Percentiles rank a stretch among this genome's conserved stretches.
phyloP scores from a whole-genome alignment of 2,113 vertebrate species.

The Cnemophilus loriae region DNA sequence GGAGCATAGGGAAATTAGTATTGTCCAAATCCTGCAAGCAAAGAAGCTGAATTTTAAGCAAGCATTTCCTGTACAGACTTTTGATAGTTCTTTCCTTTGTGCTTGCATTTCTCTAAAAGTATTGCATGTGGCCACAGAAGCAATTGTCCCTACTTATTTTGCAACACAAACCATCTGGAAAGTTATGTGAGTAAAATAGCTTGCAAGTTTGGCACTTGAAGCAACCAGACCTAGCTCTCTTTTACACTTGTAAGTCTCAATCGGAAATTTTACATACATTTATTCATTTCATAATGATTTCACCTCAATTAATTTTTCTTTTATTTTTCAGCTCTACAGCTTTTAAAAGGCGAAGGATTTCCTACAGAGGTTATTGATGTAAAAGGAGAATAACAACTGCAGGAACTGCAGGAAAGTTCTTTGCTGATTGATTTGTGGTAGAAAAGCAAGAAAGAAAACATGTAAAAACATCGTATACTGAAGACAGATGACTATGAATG shows the following conservation, averaged over 20 bases:
- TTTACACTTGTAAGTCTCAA: neutral
- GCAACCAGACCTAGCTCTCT: neutral
- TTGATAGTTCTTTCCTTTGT: neutral
- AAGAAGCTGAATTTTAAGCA: conserved; percentile 19
- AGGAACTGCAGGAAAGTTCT: neutral
- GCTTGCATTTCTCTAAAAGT: conserved; percentile 26
- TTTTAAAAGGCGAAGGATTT: neutral
- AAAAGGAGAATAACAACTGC: neutral
- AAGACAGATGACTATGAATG: neutral
- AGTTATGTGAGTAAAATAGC: neutral
- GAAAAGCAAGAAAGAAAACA: neutral
- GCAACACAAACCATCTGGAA: neutral
- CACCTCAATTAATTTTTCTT: neutral
- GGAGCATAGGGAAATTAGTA: neutral
- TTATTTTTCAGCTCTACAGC: neutral
- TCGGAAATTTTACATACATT: neutral
- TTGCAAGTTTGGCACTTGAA: neutral
- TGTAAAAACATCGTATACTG: neutral
- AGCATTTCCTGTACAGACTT: neutral
- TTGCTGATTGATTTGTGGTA: neutral
- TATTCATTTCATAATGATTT: neutral
- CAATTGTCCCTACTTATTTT: conserved; percentile 14
- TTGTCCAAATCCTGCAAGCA: neutral
- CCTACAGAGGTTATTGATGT: neutral
- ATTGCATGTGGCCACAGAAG: neutral